Evolutionary conservation across 2,113 vertebrate species (phyloP).

Genomic region (Microtus oregoni): DNA sequence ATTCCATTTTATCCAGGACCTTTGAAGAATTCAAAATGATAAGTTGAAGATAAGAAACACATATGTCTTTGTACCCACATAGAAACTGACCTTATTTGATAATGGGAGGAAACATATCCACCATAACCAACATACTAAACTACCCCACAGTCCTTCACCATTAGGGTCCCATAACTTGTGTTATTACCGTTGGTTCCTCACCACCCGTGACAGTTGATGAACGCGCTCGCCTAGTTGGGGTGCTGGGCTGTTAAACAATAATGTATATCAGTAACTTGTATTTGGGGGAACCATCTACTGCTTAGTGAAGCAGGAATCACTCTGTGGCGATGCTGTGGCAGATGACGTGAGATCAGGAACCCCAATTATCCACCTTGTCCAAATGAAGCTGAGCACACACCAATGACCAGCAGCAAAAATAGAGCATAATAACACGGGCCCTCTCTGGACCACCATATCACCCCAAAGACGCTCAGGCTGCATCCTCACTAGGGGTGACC

Average conservation of each 20-base stretch:
- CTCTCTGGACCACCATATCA: background rate
- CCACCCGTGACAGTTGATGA: slow-evolving; percentile 98
- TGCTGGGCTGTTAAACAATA: slow-evolving; percentile 94
- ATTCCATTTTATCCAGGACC: background rate
- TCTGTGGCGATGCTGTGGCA: background rate
- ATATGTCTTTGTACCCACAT: background rate
- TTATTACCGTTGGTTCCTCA: slow-evolving; percentile 98
- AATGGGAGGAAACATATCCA: background rate
- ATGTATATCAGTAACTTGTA: slow-evolving; percentile 82
- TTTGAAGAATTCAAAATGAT: background rate
- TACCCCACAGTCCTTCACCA: background rate
- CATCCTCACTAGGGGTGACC: background rate
- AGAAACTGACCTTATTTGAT: background rate
- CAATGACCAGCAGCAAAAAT: slow-evolving; percentile 33
- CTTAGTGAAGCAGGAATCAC: slow-evolving; percentile 54
- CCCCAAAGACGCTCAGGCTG: background rate
- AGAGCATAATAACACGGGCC: fast-evolving
- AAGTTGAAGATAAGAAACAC: background rate
- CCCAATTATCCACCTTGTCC: background rate
- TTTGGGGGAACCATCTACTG: background rate
- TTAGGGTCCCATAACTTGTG: slow-evolving; percentile 76
- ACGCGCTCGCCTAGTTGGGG: slow-evolving; percentile 94
- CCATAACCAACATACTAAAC: background rate
- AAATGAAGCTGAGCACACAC: background rate
- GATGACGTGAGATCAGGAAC: slow-evolving; percentile 1